A percentile compares a stretch with the other conserved stretches of the same genome.
These are phyloP conservation scores for Subanguina moxae DNA, from an alignment of 1,140 invertebrate species.

Conservation along the genomic window DNA sequence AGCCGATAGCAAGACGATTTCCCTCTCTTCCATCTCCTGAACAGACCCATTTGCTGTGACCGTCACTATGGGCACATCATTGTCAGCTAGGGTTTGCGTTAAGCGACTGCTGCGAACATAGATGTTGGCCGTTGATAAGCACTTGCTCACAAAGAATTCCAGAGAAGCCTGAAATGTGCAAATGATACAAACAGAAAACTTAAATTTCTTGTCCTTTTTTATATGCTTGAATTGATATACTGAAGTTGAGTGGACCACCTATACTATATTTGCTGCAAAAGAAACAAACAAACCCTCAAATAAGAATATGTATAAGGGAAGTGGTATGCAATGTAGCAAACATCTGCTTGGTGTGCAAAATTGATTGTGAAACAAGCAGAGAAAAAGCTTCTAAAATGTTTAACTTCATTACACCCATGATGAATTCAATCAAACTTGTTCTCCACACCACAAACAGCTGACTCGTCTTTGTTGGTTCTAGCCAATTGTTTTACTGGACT, in stretches of 20 bases:
- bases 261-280: no score
- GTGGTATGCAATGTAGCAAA: conserved; percentile 89
- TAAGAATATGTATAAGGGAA: conserved; percentile 90
- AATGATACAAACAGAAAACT: conserved; percentile 9
- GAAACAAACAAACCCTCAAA: conserved; percentile 71
- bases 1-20: conserved; percentile 68
- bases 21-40: conserved; percentile 64
- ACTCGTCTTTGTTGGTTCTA: neutral
- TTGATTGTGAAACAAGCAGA: conserved; percentile 87
- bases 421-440: neutral
- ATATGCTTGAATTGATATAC: no score
- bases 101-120: conserved; percentile 70
- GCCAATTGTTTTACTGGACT: neutral
- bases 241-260: no score
- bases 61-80: conserved; percentile 75
- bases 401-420: no score
- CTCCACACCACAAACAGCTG: neutral
- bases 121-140: conserved; percentile 36
- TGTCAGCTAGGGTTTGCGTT: conserved; percentile 76
- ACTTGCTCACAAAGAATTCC: conserved; percentile 21
- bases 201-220: no score
- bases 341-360: conserved; percentile 82
- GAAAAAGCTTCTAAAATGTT: conserved; percentile 70
- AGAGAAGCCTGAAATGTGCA: conserved; percentile 69
- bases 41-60: conserved; percentile 74